These are phyloP conservation scores for Batillaria attramentaria DNA, from an alignment of 1,140 invertebrate species.

Conservation along the genomic window DNA sequence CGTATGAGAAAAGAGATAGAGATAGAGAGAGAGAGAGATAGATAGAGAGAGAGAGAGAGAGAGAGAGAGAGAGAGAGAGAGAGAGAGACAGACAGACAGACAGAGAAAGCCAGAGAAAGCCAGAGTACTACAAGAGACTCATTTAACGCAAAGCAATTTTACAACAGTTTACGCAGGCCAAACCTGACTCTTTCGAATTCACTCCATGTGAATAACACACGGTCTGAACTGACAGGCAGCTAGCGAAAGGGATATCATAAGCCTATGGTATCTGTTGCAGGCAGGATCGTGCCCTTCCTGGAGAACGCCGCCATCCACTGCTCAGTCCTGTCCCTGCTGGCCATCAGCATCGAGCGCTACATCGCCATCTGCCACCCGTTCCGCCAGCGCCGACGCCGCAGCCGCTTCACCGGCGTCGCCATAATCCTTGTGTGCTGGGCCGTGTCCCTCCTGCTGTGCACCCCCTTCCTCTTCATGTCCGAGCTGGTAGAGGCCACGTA, in stretches of 20 bases:
- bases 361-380: slow-evolving; percentile 58
- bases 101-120: not conserved
- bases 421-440: slow-evolving; percentile 48
- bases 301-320: slow-evolving; percentile 57
- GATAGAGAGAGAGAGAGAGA: slow-evolving; percentile 1
- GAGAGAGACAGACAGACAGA: not conserved
- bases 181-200: no score
- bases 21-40: not conserved
- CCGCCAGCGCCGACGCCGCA: slow-evolving; percentile 30
- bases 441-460: slow-evolving; percentile 39
- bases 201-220: no score
- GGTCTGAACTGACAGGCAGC: no score
- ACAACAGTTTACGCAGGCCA: no score
- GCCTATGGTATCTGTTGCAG: slow-evolving; percentile 40
- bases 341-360: slow-evolving; percentile 60
- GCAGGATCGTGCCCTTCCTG: slow-evolving; percentile 56
- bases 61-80: slow-evolving; percentile 4
- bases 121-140: not conserved
- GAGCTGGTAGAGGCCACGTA: slow-evolving; percentile 31
- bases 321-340: slow-evolving; percentile 56
- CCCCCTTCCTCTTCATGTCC: slow-evolving; percentile 55
- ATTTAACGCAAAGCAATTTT: no score
- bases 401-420: slow-evolving; percentile 22
- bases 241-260: no score
- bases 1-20: not conserved